Evolutionary conservation across 2,113 vertebrate genomes (phyloP).

Genomic region (Scortum barcoo): DNA sequence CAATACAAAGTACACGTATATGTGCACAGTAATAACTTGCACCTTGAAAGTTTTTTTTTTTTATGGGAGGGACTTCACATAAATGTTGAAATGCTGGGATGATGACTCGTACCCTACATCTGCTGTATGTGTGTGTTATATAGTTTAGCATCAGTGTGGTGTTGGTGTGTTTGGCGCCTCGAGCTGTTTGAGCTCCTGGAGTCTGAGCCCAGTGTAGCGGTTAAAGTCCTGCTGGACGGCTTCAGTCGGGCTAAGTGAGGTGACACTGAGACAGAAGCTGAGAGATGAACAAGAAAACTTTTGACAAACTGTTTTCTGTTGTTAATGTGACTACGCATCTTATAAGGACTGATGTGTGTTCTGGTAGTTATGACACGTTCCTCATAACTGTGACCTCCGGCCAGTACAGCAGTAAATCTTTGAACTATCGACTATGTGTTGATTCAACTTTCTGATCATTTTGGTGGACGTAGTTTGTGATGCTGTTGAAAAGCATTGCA

Average conservation of each 20-base stretch:
- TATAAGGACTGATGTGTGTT: neutral
- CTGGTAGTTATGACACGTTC: neutral
- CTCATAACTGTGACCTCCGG: neutral
- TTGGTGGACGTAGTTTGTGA: neutral
- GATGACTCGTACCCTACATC: conserved; percentile 26
- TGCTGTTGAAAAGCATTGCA: neutral
- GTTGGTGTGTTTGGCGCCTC: conserved; percentile 61
- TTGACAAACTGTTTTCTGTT: conserved; percentile 28
- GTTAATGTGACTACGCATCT: neutral
- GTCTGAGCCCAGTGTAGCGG: conserved; percentile 74
- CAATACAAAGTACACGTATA: neutral
- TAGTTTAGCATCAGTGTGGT: conserved; percentile 53
- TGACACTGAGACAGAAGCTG: conserved; percentile 44
- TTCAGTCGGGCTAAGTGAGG: conserved; percentile 47
- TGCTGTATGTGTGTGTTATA: conserved; percentile 60
- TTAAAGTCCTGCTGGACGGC: conserved; percentile 79
- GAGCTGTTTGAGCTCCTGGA: conserved; percentile 75
- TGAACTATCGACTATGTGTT: neutral
- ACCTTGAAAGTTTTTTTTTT: neutral
- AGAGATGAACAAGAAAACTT: conserved; percentile 39
- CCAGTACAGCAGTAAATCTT: neutral
- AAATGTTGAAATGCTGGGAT: conserved; percentile 26
- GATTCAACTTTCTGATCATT: neutral
- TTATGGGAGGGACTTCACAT: neutral
- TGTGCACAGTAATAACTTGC: neutral